phyloP scores from a whole-genome alignment of 2,797 vertebrate genomes.

The Malurus leucopterus region DNA sequence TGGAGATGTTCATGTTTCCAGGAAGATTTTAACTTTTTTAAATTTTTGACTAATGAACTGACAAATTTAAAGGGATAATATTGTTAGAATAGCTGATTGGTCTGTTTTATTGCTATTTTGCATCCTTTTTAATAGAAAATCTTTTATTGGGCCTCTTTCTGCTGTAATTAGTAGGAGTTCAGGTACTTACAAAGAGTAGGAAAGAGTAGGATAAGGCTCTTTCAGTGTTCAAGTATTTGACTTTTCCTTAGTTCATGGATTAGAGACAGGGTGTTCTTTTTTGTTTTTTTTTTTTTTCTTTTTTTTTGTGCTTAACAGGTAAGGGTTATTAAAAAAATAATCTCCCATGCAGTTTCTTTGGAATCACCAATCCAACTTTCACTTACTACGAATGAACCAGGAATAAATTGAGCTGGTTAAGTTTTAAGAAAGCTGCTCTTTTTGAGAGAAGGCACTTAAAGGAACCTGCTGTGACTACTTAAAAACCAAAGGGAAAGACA shows the following conservation, averaged over 20 bases:
- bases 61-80: background rate
- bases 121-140: background rate
- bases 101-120: background rate
- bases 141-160: background rate
- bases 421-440: background rate
- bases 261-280: rapidly evolving
- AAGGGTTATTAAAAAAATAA: background rate
- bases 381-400: background rate
- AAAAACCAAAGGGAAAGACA: background rate
- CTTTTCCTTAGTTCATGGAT: background rate
- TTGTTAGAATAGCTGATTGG: background rate
- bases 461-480: background rate
- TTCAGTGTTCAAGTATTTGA: background rate
- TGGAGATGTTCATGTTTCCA: background rate
- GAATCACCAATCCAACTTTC: background rate
- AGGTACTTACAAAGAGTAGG: background rate
- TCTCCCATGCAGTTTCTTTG: rapidly evolving
- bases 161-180: background rate
- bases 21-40: background rate
- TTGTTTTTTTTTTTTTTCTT: too few relatives aligned
- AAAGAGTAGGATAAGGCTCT: background rate
- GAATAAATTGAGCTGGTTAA: background rate
- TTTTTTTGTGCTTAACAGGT: background rate
- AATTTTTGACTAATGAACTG: background rate
- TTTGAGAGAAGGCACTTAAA: background rate